Evolutionary conservation across 2,888 invertebrate genomes (phyloP).

Genomic region (Trisateles emortualis): DNA sequence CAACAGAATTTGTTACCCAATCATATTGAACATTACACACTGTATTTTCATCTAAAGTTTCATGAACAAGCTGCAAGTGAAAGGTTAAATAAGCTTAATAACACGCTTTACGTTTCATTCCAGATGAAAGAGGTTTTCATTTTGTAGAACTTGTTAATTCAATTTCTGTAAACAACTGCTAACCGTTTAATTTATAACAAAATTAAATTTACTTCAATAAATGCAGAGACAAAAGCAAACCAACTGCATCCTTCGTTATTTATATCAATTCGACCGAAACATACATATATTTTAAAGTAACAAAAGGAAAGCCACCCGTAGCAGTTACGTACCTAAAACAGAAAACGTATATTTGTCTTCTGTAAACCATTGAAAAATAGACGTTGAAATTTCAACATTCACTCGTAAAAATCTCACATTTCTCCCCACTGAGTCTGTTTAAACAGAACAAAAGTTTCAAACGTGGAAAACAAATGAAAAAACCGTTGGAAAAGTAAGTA

Average conservation of each 20-base stretch:
- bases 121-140: slow-evolving; percentile 4
- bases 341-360: slow-evolving; percentile 35
- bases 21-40: slow-evolving; percentile 2
- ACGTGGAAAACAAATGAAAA: slow-evolving; percentile 50
- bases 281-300: slow-evolving; percentile 9
- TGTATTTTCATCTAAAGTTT: slow-evolving; percentile 26
- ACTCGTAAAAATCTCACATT: slow-evolving; percentile 39
- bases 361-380: slow-evolving; percentile 40
- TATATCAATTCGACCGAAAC: neutral
- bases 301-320: slow-evolving; percentile 17
- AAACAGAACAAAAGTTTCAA: slow-evolving; percentile 47
- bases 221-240: too few relatives aligned
- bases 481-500: slow-evolving; percentile 39
- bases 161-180: slow-evolving; percentile 2
- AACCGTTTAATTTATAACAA: neutral
- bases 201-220: neutral
- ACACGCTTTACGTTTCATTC: slow-evolving; percentile 21
- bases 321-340: slow-evolving; percentile 19
- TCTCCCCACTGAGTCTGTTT: slow-evolving; percentile 34
- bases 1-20: neutral
- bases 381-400: slow-evolving; percentile 31
- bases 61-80: slow-evolving; percentile 13
- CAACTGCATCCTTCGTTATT: slow-evolving; percentile 4
- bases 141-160: slow-evolving; percentile 1
- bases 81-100: slow-evolving; percentile 29